Evolutionary conservation across 2,888 invertebrate species (phyloP), one percentile per base, ranked within the genome.

Genomic region (Phanerotoma sp.): DNA sequence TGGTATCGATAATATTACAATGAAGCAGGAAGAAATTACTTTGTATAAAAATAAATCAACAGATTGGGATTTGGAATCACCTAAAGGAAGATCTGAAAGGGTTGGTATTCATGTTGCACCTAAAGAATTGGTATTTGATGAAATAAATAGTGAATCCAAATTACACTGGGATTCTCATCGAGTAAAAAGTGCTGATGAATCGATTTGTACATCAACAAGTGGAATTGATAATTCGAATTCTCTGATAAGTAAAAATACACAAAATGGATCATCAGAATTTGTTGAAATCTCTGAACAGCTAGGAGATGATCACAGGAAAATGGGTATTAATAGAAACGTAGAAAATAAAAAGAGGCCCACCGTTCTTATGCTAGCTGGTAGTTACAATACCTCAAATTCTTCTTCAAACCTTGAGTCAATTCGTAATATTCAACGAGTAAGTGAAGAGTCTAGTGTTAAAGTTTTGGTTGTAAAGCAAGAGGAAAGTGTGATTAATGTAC

Each of bases 331-430:
- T 22, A 58, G 59, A 51, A 55, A 56, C 22, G 37, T 45, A 5
- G 79, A 80, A 55, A 82, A 82, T 56, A 78, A 80, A 56, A 78
- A 77, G 38, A 78, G 83, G 60, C 83, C 83, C 1, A 81, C 82
- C 3, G 83, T 83, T 21, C 64, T 83, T 16, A 82, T 82, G 69
- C 75, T 80, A 40, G 80, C 79, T 32, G 78, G 79, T 16, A 70
- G 69, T 28, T 52, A 25, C 9, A 25, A 25, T 25, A n/a, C n/a
- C n/a, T 25, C 3, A 25, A 25, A 25, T 25, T 25, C 25, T n/a
- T n/a, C 51, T 18, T 47, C 46, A 3, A 59, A 47, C 18, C 44
- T 46, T 20, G 62, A 65, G 5, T 46, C 62, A 21, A 51, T 32
- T 25, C 41, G 58, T 48, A 46, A 10, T 51, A 4, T 37, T 51